Evolutionary conservation across 37 sponge, comb jelly and placozoan species (phyloP).

Genomic region (Bolinopsis microptera): DNA sequence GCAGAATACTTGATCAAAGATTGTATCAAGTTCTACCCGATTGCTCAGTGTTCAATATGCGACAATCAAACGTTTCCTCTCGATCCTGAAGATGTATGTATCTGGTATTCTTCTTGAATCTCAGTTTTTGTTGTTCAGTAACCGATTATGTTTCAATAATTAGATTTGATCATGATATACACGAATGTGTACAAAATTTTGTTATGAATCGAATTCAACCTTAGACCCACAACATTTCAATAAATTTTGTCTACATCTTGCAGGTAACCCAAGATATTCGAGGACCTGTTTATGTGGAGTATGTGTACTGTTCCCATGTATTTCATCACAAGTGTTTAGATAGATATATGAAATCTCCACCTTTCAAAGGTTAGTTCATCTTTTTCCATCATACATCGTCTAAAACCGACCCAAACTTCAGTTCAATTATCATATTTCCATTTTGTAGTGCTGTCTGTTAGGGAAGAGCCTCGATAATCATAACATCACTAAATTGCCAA

Average conservation of each 20-base stretch:
- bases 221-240: no score
- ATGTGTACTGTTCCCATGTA: conserved; percentile 87
- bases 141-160: background rate
- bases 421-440: no score
- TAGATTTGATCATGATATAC: no score
- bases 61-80: conserved; percentile 74
- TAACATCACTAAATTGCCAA: no score
- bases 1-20: conserved; percentile 75
- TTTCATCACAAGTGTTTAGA: conserved; percentile 86
- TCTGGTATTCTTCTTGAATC: background rate
- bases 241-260: no score
- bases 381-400: no score
- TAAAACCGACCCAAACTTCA: no score
- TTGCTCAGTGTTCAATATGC: conserved; percentile 80
- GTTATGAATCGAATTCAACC: no score
- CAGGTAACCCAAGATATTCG: conserved; percentile 67
- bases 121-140: background rate
- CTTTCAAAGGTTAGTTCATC: conserved; percentile 79
- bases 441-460: no score
- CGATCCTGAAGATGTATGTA: conserved; percentile 68
- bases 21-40: conserved; percentile 72
- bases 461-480: no score
- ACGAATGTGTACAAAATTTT: no score
- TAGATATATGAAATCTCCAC: conserved; percentile 85
- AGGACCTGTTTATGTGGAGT: conserved; percentile 71